Evolutionary conservation across 2,797 vertebrate species (phyloP), one percentile per base, ranked within the genome.

Genomic region (Lacerta viridis): DNA sequence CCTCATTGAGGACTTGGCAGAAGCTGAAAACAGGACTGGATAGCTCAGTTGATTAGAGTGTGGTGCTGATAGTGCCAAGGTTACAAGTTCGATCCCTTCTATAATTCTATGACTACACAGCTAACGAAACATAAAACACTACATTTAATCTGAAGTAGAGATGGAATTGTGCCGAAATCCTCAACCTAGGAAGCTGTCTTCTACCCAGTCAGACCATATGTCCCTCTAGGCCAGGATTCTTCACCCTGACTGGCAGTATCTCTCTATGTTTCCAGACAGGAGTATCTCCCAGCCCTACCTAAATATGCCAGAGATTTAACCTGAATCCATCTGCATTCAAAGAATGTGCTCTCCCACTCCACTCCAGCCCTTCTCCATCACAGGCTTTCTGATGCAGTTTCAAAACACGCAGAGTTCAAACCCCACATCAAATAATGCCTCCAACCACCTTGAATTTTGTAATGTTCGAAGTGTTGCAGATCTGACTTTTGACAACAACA

Each of bases 401-500:
- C 66, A 69, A 27, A 69, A 69, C 27, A 69, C 23, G 27, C 69
- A 72, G 5, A 8, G 27, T 68, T 29, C 23, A 72, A 89, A 55
- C 41, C 41, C 82, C 1, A 46, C 74, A 11, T 83, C 85, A 89
- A 92, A 85, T 89, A 66, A 92, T 87, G 90, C 88, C 36, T 46
- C 11, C 43, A 88, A 92, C 80, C 76, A 74, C 75, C 74, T 84
- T 80, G 3, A 85, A 72, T 59, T 92, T n/a, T 78, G 27, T 5
- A 90, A 93, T 46, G 88, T 87, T 92, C 43, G 5, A 92, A 90
- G 55, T 39, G 20, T 72, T 7, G 0, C 76, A 87, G 36, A 88
- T 89, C 69, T 87, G 59, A 88, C 88, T 94, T 91, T 84, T 84
- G 64, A 87, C 27, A 88, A 78, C 46, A 74, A 72, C 41, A 18